Conservation (phyloP, 2,113 vertebrate species). For the Paracyprichromis sp. region DNA sequence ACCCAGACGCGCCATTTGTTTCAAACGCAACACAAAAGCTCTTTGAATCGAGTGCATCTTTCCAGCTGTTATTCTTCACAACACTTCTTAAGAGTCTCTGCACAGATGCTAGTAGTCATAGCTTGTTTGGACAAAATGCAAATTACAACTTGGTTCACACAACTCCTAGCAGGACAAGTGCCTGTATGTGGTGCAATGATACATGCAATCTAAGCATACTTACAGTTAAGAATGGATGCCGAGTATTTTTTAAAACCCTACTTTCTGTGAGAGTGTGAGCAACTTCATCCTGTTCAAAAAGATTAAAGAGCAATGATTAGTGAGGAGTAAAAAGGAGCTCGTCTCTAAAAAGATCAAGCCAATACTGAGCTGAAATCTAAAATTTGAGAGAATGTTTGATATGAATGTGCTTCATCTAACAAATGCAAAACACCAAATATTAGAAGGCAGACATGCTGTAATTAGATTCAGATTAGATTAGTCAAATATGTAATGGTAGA, state of each 20-base stretch:
- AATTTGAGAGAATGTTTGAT: background rate
- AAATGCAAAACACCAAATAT: background rate
- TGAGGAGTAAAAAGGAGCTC: background rate
- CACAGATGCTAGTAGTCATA: background rate
- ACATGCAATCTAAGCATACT: slow-evolving; percentile 50
- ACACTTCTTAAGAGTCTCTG: background rate
- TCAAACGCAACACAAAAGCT: background rate
- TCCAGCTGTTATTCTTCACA: background rate
- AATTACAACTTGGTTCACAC: background rate
- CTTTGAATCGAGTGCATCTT: background rate
- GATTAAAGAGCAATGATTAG: background rate
- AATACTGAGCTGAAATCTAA: background rate
- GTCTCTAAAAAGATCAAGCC: background rate
- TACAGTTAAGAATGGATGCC: slow-evolving; percentile 95
- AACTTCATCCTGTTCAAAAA: slow-evolving; percentile 83
- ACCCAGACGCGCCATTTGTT: background rate
- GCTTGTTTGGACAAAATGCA: background rate
- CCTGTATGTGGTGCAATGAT: background rate
- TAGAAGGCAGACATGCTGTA: background rate
- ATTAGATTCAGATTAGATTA: background rate
- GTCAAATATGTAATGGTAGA: background rate
- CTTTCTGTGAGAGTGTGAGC: slow-evolving; percentile 96
- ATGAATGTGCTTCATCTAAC: background rate
- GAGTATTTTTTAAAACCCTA: slow-evolving; percentile 93
- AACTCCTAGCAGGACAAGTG: background rate